phyloP scores from a whole-genome alignment of 2,113 vertebrate species.

The Myotis davidii region DNA sequence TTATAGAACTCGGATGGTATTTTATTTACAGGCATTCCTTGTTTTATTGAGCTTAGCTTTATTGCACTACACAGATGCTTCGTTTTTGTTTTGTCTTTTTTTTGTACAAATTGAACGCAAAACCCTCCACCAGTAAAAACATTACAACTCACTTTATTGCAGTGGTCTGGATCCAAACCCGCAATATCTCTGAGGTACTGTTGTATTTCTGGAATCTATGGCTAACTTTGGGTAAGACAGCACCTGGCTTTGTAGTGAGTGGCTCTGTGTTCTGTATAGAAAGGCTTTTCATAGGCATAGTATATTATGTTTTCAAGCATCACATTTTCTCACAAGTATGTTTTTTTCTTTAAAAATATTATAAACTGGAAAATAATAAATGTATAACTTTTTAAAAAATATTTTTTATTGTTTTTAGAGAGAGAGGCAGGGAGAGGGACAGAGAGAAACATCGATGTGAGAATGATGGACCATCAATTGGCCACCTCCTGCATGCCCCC shows the following conservation, averaged over 20 bases:
- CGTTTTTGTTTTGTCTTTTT: not conserved
- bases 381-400: not conserved
- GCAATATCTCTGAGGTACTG: not conserved
- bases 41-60: not conserved
- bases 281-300: not conserved
- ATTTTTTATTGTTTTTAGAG: not conserved
- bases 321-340: not conserved
- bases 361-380: constrained; percentile 16
- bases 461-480: not conserved
- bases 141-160: not conserved
- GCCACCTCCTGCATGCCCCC: not conserved
- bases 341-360: constrained; percentile 46
- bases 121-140: not conserved
- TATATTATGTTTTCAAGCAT: not conserved
- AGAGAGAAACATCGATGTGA: not conserved
- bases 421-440: not conserved
- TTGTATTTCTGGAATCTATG: not conserved
- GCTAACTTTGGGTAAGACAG: not conserved
- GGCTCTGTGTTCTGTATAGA: not conserved
- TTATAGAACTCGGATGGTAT: not conserved
- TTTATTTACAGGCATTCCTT: constrained; percentile 2
- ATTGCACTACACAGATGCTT: not conserved
- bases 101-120: not conserved
- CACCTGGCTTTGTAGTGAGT: not conserved
- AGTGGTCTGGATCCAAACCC: not conserved